A percentile compares a stretch with the other conserved stretches of the same genome.
These are phyloP conservation scores for Lacerta bilineata DNA, from an alignment of 2,797 vertebrate genomes.

Conservation along the genomic window DNA sequence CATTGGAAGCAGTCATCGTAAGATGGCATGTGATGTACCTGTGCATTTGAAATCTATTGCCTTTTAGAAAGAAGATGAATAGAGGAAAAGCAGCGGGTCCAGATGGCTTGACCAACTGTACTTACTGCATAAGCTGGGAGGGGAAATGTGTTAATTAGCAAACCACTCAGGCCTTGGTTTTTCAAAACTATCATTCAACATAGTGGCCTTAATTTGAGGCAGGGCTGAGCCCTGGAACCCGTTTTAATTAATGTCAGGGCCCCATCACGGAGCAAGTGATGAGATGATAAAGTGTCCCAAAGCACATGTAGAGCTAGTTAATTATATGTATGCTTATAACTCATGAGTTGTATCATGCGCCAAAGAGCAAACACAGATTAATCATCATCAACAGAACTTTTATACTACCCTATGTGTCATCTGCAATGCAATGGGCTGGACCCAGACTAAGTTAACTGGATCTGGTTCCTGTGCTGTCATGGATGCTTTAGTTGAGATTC, in stretches of 20 bases:
- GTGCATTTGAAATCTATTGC: constrained; percentile 1
- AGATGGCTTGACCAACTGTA: constrained; percentile 25
- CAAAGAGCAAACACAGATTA: background rate
- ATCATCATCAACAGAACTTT: background rate
- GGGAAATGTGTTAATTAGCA: constrained; percentile 11
- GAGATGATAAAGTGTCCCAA: background rate
- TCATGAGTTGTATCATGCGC: background rate
- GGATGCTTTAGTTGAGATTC: too few relatives aligned
- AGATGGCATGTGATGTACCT: background rate
- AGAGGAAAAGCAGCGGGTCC: background rate
- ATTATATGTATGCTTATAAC: background rate
- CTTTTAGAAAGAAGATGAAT: background rate
- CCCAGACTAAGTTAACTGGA: too few relatives aligned
- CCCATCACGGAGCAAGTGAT: background rate
- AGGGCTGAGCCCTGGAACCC: background rate
- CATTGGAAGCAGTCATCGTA: background rate
- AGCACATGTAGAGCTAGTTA: background rate
- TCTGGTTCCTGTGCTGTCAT: too few relatives aligned
- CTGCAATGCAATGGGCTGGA: background rate
- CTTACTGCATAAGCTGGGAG: background rate
- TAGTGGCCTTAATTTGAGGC: background rate
- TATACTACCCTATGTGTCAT: background rate
- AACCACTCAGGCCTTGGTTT: background rate
- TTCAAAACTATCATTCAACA: background rate
- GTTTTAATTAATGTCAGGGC: background rate